Percentiles rank a stretch among this genome's conserved stretches.
phyloP scores from a whole-genome alignment of 2,797 vertebrate genomes.

The Sphenodon punctatus region DNA sequence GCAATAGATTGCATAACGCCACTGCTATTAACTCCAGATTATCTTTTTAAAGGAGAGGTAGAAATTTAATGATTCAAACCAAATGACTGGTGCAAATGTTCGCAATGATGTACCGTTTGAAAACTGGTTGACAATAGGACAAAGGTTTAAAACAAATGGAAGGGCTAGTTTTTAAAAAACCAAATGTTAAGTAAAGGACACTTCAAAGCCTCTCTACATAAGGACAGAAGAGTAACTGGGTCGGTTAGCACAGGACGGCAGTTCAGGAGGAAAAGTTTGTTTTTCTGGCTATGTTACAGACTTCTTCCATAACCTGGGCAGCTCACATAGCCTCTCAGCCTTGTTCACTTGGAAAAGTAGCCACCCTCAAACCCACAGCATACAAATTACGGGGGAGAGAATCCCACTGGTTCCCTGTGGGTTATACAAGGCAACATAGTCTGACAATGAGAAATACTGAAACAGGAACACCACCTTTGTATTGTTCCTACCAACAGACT shows the following conservation, averaged over 20 bases:
- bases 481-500: no score
- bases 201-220: neutral
- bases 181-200: neutral
- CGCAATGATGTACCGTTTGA: neutral
- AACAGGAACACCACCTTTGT: no score
- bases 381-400: neutral
- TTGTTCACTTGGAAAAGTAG: neutral
- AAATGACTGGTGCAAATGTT: slow-evolving; percentile 36
- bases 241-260: neutral
- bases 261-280: neutral
- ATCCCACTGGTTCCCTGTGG: no score
- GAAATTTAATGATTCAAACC: slow-evolving; percentile 21
- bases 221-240: rapidly evolving
- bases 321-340: neutral
- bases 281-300: neutral
- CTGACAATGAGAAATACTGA: no score
- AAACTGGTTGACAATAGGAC: slow-evolving; percentile 22
- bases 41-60: slow-evolving; percentile 5
- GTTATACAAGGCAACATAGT: no score
- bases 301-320: neutral
- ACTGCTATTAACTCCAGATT: slow-evolving; percentile 16
- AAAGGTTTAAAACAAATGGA: slow-evolving; percentile 16
- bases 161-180: neutral
- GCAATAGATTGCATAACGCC: slow-evolving; percentile 18
- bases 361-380: neutral